Evolutionary conservation across 2,888 invertebrate species (phyloP), one percentile per base, ranked within the genome.

Genomic region (Synergus japonicus): DNA sequence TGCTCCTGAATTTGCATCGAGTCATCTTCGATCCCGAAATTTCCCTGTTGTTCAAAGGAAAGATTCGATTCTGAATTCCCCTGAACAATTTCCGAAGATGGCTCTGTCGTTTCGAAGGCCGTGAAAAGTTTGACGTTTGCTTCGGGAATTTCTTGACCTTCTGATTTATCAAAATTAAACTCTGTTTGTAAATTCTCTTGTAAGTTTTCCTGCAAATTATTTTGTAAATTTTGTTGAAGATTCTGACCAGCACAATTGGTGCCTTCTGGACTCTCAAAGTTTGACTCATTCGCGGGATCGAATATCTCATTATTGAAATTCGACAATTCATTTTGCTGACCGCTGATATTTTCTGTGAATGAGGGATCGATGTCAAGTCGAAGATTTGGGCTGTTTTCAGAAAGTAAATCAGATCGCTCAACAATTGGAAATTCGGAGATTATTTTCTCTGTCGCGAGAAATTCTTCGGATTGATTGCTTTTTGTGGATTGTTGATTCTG

Each of bases 331-430:
- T 15, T 73, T 18, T n/a, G 54, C 10, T 13, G 29, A 29, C 58
- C 73, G 37, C 29, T 29, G 8, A 73, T 54, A 73, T 37, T 73
- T 54, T 73, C 73, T 12, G 54, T 37, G 9, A 73, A 73, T 0
- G 54, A 54, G 10, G 73, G 73, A 41, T 73, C 73, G 37, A 73
- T 73, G 37, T 73, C 73, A n/a, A 73, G 54, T 41, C 41, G 73
- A 37, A 73, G 37, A 73, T 58, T 73, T 4, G 49, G 49, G 10
- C 49, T 73, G 37, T 9, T 54, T n/a, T 37, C 73, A 9, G 12
- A 22, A 29, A 69, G 12, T 29, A 69, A 49, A 18, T 69, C 69
- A 4, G 15, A 15, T 49, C 73, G 12, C 12, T 73, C 73, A n/a
- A 7, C 54, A n/a, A 73, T 73, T 41, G 41, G 54, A 41, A 73